Evolutionary conservation across 2,113 vertebrate genomes (phyloP).

Genomic region (Ahaetulla prasina): DNA sequence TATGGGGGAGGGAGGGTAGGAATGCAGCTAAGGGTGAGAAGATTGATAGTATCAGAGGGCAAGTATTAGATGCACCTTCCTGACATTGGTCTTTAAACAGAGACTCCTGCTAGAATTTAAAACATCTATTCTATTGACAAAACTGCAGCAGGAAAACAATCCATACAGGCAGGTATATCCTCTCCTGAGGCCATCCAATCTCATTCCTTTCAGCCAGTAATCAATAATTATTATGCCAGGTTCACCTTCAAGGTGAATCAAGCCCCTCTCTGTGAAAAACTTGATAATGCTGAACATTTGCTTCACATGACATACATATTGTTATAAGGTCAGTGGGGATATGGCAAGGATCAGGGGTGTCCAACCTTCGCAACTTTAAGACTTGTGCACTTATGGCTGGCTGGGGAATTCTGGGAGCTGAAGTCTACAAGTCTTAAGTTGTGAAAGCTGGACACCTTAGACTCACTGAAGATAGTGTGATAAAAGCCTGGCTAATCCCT

Average conservation of each 20-base stretch:
- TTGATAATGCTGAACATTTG: constrained; percentile 1
- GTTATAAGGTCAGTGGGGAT: background rate
- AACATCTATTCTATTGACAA: constrained; percentile 16
- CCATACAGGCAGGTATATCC: background rate
- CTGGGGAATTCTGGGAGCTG: background rate
- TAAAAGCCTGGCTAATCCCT: background rate
- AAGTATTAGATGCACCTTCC: background rate
- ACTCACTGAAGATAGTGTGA: background rate
- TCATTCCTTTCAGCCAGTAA: constrained; percentile 6
- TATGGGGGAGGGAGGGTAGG: background rate
- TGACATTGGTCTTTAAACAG: background rate
- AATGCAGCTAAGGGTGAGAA: background rate
- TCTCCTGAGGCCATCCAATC: background rate
- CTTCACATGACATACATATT: background rate
- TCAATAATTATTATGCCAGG: constrained; percentile 12
- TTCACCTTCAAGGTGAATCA: constrained; percentile 28
- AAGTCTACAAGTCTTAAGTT: background rate
- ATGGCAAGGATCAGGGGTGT: background rate
- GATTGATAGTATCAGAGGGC: background rate
- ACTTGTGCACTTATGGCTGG: background rate
- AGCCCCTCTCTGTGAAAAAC: background rate
- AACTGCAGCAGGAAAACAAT: constrained; percentile 12
- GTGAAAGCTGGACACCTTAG: background rate
- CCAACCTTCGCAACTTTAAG: background rate
- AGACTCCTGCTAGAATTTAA: constrained; percentile 8